A percentile compares a stretch with the other conserved stretches of the same genome.
These are phyloP conservation scores for Ectobius pallidus DNA, from an alignment of 2,888 invertebrate genomes.

Conservation along the genomic window DNA sequence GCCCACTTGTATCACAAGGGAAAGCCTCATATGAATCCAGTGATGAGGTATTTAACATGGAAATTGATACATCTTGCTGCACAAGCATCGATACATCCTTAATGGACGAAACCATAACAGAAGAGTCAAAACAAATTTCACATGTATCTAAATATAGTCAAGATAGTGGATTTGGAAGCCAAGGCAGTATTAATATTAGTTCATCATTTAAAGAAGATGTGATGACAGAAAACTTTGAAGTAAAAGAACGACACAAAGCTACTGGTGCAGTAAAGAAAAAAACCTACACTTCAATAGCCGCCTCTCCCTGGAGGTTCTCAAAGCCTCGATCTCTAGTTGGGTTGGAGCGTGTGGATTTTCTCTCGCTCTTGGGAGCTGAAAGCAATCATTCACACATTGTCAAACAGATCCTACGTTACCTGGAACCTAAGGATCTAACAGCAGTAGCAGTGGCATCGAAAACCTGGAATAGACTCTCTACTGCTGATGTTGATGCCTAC, in stretches of 20 bases:
- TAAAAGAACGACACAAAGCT: too few relatives aligned
- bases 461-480: constrained; percentile 39
- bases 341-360: constrained; percentile 27
- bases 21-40: too few relatives aligned
- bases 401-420: constrained; percentile 33
- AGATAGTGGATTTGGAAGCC: neutral
- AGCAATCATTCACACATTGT: constrained; percentile 13
- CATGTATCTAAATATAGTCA: too few relatives aligned
- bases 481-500: constrained; percentile 13
- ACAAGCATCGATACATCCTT: too few relatives aligned
- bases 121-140: too few relatives aligned
- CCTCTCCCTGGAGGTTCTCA: too few relatives aligned
- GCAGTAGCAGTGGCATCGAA: constrained; percentile 45
- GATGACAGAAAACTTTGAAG: neutral
- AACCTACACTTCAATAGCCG: too few relatives aligned
- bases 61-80: too few relatives aligned
- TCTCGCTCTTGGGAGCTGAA: constrained; percentile 23
- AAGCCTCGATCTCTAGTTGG: constrained; percentile 8
- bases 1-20: too few relatives aligned
- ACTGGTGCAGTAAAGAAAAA: too few relatives aligned
- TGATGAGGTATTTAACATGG: too few relatives aligned
- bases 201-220: neutral
- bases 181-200: neutral
- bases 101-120: too few relatives aligned
- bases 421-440: constrained; percentile 44